Conservation (phyloP, 2,113 vertebrate species). For the Petromus typicus region DNA sequence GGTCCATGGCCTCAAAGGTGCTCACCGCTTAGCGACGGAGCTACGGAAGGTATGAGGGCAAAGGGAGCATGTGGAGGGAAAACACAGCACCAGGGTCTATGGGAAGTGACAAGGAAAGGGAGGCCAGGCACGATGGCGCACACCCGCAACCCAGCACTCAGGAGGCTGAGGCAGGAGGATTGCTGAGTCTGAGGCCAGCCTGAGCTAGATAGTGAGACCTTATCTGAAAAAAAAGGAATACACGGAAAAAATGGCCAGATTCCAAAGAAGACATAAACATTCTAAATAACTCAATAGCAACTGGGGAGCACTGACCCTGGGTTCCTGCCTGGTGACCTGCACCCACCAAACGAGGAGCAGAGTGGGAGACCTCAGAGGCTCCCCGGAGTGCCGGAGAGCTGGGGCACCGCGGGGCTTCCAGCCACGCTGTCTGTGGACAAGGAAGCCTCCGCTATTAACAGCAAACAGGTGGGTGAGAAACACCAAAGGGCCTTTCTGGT, state of each 20-base stretch:
- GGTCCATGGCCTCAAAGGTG: not conserved
- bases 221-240: not conserved
- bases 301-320: too few species aligned
- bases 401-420: not conserved
- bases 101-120: not conserved
- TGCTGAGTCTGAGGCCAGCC: not conserved
- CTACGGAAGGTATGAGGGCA: accelerated
- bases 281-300: too few species aligned
- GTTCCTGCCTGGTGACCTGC: not conserved
- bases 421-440: not conserved
- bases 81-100: not conserved
- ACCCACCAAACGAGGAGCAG: not conserved
- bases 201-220: not conserved
- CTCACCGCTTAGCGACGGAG: not conserved
- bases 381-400: not conserved
- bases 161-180: not conserved
- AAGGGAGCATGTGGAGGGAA: not conserved
- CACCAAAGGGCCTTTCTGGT: not conserved
- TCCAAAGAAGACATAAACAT: too few species aligned
- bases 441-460: not conserved
- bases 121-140: not conserved
- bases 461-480: not conserved
- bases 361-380: not conserved
- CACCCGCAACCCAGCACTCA: not conserved
- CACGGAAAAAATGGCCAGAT: too few species aligned